Percentiles rank a stretch among this genome's conserved stretches.
Evolutionary conservation across 2,113 vertebrate species (phyloP).

Genomic region (Nymphicus hollandicus): DNA sequence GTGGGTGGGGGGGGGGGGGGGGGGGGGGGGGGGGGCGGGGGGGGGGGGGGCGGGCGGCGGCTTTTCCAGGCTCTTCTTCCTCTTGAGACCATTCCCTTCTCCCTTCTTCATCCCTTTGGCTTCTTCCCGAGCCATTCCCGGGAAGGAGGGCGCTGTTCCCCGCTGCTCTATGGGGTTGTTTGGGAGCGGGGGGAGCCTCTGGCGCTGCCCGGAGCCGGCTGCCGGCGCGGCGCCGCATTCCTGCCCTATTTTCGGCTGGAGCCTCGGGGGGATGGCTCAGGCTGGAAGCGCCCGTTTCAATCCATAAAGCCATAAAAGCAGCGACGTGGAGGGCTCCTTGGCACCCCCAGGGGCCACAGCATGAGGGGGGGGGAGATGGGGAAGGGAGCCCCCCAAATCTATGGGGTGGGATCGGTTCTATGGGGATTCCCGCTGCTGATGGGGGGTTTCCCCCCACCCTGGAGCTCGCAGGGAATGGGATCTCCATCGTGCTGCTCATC

Average conservation of each 20-base stretch:
- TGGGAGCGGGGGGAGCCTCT: not conserved
- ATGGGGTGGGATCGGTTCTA: not conserved
- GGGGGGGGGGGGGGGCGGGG: no score
- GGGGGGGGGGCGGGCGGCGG: no score
- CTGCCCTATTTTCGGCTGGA: not conserved
- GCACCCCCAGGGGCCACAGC: fast-evolving
- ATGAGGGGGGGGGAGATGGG: not conserved
- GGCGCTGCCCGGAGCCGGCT: not conserved
- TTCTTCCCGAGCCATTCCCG: no score
- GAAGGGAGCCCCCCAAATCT: not conserved
- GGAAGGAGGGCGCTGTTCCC: not conserved
- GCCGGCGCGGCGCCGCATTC: not conserved
- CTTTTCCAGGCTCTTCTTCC: no score
- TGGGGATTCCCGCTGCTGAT: not conserved
- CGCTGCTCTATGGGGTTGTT: not conserved
- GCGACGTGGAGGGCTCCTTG: not conserved
- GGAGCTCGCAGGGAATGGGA: constrained; percentile 50
- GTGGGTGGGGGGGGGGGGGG: no score
- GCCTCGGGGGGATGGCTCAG: no score
- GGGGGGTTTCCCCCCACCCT: not conserved
- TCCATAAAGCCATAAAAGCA: no score
- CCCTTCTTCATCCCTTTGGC: no score
- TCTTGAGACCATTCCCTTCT: no score
- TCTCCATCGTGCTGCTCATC: constrained; percentile 60
- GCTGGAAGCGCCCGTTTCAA: no score